phyloP scores from a whole-genome alignment of 23 tunicate species.

The Botrylloides violaceus region DNA sequence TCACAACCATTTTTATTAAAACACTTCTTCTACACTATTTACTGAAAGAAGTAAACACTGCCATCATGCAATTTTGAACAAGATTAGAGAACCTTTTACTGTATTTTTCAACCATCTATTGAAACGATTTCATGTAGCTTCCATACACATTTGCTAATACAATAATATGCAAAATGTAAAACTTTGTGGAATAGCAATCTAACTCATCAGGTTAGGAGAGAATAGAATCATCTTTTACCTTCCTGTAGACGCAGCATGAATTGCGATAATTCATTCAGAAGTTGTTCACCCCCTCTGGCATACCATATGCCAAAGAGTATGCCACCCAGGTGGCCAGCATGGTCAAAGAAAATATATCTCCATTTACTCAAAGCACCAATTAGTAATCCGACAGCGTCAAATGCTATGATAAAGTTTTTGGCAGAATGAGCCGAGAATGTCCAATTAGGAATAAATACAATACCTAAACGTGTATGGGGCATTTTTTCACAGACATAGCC shows the following conservation, averaged over 20 bases:
- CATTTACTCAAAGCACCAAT: slow-evolving; percentile 35
- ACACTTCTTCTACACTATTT: no score
- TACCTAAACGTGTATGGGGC: slow-evolving; percentile 36
- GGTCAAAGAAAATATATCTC: slow-evolving; percentile 46
- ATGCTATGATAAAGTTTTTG: slow-evolving; percentile 35
- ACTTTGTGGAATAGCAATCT: no score
- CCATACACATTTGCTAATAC: no score
- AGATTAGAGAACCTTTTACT: no score
- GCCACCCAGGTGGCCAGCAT: slow-evolving; percentile 63
- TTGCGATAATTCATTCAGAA: background rate
- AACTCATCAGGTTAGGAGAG: no score
- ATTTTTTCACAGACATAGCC: slow-evolving; percentile 51
- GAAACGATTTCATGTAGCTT: no score
- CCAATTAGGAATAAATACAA: slow-evolving; percentile 56
- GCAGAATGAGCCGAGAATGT: slow-evolving; percentile 51
- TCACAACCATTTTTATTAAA: no score
- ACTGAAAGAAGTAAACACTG: no score
- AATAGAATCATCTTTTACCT: background rate
- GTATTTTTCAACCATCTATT: no score
- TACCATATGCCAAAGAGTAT: slow-evolving; percentile 28
- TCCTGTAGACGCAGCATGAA: background rate
- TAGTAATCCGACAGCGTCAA: slow-evolving; percentile 51
- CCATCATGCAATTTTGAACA: no score
- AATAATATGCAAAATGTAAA: no score
- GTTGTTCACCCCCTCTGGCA: slow-evolving; percentile 11